Percentiles rank a stretch among this genome's conserved stretches.
phyloP scores from a whole-genome alignment of 1,140 invertebrate genomes.

The Scylla paramamosain region DNA sequence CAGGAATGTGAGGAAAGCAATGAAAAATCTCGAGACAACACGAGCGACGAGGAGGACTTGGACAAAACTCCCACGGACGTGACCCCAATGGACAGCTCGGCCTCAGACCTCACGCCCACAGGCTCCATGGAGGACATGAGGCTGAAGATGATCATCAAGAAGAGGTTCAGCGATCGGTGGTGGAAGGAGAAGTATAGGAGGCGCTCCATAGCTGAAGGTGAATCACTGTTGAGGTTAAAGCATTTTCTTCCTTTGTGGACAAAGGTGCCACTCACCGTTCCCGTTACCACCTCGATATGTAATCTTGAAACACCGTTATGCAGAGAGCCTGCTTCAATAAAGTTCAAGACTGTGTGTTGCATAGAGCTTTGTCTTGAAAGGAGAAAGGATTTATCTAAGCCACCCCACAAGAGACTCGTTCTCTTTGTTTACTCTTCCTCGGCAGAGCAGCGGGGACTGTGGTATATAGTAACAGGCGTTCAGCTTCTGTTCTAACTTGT shows the following conservation, averaged over 20 bases:
- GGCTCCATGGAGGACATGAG: not conserved
- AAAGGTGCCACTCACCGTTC: too few species aligned
- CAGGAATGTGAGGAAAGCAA: not conserved
- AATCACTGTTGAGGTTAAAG: not conserved
- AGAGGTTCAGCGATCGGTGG: not conserved
- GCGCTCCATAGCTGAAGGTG: not conserved
- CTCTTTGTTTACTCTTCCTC: not conserved
- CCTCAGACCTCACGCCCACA: not conserved
- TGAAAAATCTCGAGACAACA: not conserved
- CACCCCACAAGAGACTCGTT: not conserved
- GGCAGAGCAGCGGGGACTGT: too few species aligned
- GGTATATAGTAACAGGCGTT: too few species aligned
- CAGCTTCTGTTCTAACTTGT: too few species aligned
- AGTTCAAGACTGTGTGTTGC: not conserved
- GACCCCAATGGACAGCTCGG: not conserved
- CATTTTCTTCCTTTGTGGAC: not conserved
- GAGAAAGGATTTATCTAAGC: not conserved
- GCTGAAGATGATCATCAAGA: not conserved
- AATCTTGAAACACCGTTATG: too few species aligned
- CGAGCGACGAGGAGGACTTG: not conserved
- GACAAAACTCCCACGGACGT: not conserved
- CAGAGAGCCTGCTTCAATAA: too few species aligned
- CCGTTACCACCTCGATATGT: too few species aligned
- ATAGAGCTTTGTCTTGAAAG: not conserved
- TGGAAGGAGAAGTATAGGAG: not conserved